These are phyloP conservation scores for Syrmaticus mikado DNA, from an alignment of 2,113 vertebrate genomes.

Conservation along the genomic window DNA sequence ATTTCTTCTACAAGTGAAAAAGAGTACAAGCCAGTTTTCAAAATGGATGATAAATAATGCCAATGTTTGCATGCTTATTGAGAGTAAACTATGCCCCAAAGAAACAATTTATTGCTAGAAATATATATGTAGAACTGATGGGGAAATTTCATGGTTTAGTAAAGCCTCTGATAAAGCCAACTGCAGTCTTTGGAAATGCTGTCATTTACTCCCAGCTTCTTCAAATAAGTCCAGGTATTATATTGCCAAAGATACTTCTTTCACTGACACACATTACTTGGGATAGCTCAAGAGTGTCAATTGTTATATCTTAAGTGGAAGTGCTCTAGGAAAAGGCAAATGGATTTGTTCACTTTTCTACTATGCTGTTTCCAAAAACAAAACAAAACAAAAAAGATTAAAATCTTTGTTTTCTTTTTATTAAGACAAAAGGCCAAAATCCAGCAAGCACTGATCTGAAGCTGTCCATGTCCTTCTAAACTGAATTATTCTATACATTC, in stretches of 20 bases:
- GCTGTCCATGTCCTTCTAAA: not conserved
- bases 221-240: not conserved
- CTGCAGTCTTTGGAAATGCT: not conserved
- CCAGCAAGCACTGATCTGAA: not conserved
- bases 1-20: not conserved
- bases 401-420: not conserved
- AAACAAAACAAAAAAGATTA: not conserved
- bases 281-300: not conserved
- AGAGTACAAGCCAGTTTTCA: not conserved
- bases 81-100: not conserved
- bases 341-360: not conserved
- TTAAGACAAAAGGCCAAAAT: not conserved
- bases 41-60: not conserved
- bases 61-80: not conserved
- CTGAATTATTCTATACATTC: not conserved
- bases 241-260: fast-evolving
- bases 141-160: not conserved
- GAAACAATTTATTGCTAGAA: not conserved
- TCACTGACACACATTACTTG: not conserved
- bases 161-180: not conserved
- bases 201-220: not conserved
- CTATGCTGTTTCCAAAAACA: not conserved
- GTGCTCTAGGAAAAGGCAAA: not conserved
- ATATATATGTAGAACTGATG: not conserved
- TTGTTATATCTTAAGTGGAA: not conserved